A percentile compares a stretch with the other conserved stretches of the same genome.
These are phyloP conservation scores for Zoanthus sociatus DNA, from an alignment of 92 coral and sea anemone genomes.

Conservation along the genomic window DNA sequence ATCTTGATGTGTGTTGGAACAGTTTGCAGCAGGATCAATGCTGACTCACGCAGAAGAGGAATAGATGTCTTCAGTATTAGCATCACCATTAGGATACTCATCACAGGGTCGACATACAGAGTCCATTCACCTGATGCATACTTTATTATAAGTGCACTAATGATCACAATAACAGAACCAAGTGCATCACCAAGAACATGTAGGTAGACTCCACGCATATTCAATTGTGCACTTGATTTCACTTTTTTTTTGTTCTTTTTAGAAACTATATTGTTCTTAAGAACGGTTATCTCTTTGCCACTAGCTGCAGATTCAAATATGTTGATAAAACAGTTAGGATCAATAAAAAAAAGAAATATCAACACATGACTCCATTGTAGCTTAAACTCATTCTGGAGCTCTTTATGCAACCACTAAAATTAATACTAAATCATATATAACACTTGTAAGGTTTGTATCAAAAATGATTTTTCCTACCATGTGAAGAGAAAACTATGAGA, in stretches of 20 bases:
- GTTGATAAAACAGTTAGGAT: too few species aligned
- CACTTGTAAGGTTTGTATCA: too few species aligned
- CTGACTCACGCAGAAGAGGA: conserved; percentile 92
- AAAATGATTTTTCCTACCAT: too few species aligned
- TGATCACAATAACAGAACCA: conserved; percentile 94
- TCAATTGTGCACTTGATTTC: conserved; percentile 87
- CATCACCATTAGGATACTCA: conserved; percentile 91
- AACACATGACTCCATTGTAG: too few species aligned
- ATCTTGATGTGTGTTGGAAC: conserved; percentile 98
- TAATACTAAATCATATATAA: too few species aligned
- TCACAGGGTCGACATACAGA: conserved; percentile 88
- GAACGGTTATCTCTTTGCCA: conserved; percentile 30
- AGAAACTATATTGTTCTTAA: conserved; percentile 11
- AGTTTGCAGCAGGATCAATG: conserved; percentile 93
- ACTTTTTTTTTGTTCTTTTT: conserved; percentile 34
- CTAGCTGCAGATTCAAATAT: not conserved
- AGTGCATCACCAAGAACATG: conserved; percentile 98
- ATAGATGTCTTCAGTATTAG: conserved; percentile 92
- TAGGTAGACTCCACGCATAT: conserved; percentile 97
- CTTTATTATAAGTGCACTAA: conserved; percentile 91
- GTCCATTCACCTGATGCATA: conserved; percentile 94
- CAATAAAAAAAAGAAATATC: too few species aligned
- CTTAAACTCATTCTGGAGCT: too few species aligned
- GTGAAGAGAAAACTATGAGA: too few species aligned
- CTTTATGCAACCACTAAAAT: too few species aligned